Evolutionary conservation across 30 jellyfish, hydroid and myxozoan genomes (phyloP).

Genomic region (Pelagia noctiluca): DNA sequence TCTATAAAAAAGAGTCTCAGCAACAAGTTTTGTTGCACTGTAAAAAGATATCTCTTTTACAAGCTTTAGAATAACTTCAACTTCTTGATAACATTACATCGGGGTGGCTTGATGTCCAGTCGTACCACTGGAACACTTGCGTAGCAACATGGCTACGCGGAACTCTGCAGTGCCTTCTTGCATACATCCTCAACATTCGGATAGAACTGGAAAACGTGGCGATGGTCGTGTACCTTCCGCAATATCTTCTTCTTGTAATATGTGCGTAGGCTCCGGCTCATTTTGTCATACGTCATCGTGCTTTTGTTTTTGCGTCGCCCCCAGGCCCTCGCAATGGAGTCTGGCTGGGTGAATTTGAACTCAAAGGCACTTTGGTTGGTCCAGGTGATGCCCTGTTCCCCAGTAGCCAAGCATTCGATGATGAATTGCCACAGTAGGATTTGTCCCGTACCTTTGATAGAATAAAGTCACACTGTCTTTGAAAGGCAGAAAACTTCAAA

Average conservation of each 20-base stretch:
- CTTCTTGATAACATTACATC: constrained; percentile 1
- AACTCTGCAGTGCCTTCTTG: constrained; percentile 9
- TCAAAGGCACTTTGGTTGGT: constrained; percentile 47
- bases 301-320: constrained; percentile 51
- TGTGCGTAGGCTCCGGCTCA: constrained; percentile 61
- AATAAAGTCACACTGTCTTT: too few relatives aligned
- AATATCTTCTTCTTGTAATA: constrained; percentile 45
- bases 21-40: not conserved
- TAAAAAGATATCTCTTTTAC: not conserved
- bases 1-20: not conserved
- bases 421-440: constrained; percentile 61
- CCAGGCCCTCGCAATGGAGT: constrained; percentile 62
- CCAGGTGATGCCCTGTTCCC: constrained; percentile 61
- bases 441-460: constrained; percentile 69
- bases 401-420: constrained; percentile 36
- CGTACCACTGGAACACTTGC: too few relatives aligned
- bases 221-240: constrained; percentile 55
- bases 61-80: not conserved
- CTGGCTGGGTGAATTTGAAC: constrained; percentile 66
- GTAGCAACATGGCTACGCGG: not conserved
- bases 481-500: too few relatives aligned
- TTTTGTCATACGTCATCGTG: constrained; percentile 67
- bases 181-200: constrained; percentile 29
- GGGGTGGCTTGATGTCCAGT: not conserved
- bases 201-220: constrained; percentile 49